phyloP scores from a whole-genome alignment of 2,797 vertebrate genomes.

The Crotalus adamanteus region DNA sequence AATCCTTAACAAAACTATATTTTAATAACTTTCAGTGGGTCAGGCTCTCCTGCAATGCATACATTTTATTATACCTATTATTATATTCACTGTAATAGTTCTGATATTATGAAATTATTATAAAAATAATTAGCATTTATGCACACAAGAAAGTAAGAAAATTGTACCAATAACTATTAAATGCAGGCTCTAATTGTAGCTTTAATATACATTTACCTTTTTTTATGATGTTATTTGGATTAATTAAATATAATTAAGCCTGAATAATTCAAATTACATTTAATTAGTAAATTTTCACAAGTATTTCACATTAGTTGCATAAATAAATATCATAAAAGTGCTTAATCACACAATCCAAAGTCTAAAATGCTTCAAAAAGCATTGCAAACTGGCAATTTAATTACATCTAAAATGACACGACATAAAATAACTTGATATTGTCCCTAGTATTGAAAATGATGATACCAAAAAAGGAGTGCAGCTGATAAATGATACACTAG shows the following conservation, averaged over 20 bases:
- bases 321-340: constrained; percentile 44
- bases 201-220: constrained; percentile 37
- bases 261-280: constrained; percentile 52
- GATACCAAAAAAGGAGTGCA: neutral
- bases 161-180: constrained; percentile 9
- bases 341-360: constrained; percentile 40
- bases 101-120: constrained; percentile 39
- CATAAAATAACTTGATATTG: neutral
- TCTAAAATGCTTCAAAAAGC: constrained; percentile 20
- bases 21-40: neutral
- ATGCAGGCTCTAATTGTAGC: constrained; percentile 31
- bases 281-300: constrained; percentile 37
- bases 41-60: neutral
- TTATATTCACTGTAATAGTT: neutral
- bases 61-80: neutral
- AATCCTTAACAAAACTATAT: neutral
- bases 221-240: constrained; percentile 52
- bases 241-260: constrained; percentile 51
- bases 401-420: neutral
- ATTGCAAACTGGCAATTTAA: constrained; percentile 32
- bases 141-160: constrained; percentile 24
- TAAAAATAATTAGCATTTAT: constrained; percentile 20
- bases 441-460: neutral
- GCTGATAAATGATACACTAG: neutral
- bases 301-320: constrained; percentile 13